These are phyloP conservation scores for Heliconius charithonia DNA, from an alignment of 2,888 invertebrate species.

Conservation along the genomic window DNA sequence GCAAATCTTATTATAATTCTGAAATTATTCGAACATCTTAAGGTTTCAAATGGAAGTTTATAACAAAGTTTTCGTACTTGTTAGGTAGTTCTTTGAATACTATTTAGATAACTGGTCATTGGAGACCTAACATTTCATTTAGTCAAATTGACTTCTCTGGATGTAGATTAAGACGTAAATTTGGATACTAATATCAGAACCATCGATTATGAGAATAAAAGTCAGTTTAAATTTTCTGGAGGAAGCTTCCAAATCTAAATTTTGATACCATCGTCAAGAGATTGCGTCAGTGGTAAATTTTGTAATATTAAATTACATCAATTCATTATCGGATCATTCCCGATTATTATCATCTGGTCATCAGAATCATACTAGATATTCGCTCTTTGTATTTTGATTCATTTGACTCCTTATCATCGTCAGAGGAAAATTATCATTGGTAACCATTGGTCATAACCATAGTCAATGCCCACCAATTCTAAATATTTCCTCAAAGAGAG, in stretches of 20 bases:
- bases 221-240: neutral
- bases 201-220: neutral
- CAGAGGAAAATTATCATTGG: neutral
- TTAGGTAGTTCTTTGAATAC: neutral
- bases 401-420: too few species aligned
- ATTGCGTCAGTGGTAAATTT: too few species aligned
- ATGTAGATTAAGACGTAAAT: neutral
- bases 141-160: neutral
- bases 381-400: too few species aligned
- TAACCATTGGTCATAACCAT: neutral
- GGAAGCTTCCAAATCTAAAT: neutral
- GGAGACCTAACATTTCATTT: neutral
- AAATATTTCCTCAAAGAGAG: too few species aligned
- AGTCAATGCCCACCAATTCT: neutral
- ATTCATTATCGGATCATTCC: too few species aligned
- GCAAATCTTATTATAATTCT: slow-evolving; percentile 6
- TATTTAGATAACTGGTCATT: neutral
- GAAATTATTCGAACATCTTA: slow-evolving; percentile 13
- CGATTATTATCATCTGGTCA: too few species aligned
- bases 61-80: neutral
- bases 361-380: too few species aligned
- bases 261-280: neutral
- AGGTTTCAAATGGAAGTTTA: neutral
- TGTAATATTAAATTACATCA: too few species aligned
- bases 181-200: neutral